These are phyloP conservation scores for Gallinago stenura DNA, from an alignment of 2,797 vertebrate genomes.

Conservation along the genomic window DNA sequence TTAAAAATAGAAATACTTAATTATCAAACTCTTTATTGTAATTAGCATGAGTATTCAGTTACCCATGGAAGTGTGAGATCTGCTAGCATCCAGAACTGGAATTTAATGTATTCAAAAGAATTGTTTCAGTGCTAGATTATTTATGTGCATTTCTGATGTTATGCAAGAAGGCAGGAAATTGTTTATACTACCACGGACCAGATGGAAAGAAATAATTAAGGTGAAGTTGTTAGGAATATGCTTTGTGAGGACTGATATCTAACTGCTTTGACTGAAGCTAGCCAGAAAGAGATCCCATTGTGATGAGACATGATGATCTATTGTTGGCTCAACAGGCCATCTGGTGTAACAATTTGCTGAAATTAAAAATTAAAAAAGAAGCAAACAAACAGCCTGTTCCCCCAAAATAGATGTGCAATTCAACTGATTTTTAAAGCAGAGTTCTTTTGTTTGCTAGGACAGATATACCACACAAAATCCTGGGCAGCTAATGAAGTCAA, in stretches of 20 bases:
- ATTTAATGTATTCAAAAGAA: background rate
- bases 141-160: slow-evolving; percentile 12
- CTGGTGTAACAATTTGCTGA: slow-evolving; percentile 30
- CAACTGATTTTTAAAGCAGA: background rate
- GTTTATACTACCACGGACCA: background rate
- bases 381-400: slow-evolving; percentile 29
- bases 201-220: slow-evolving; percentile 33
- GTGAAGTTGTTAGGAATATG: background rate
- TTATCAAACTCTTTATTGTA: background rate
- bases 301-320: slow-evolving; percentile 13
- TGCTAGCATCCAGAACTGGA: background rate
- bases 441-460: background rate
- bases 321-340: slow-evolving; percentile 58
- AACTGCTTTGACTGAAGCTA: background rate
- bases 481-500: background rate
- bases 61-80: background rate
- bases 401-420: background rate
- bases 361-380: slow-evolving; percentile 2
- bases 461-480: background rate
- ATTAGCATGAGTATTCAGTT: background rate
- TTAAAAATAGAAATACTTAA: background rate
- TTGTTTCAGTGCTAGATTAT: background rate
- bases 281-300: slow-evolving; percentile 8
- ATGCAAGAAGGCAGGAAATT: background rate
- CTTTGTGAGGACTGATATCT: background rate